A percentile compares a stretch with the other conserved stretches of the same genome.
Evolutionary conservation across 1,140 invertebrate species (phyloP).

Genomic region (Calliopsis andreniformis): DNA sequence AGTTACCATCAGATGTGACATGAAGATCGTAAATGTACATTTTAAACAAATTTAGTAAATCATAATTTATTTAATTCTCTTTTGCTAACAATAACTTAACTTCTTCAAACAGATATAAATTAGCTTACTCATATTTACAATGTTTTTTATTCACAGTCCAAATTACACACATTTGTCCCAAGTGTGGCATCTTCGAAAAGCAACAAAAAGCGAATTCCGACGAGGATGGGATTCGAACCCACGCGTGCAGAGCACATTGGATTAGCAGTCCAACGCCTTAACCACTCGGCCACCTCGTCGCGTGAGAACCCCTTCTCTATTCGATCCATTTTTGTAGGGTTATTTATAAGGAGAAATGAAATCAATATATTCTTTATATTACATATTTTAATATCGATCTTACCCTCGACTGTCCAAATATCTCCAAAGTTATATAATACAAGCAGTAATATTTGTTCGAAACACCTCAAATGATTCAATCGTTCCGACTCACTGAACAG

Average conservation of each 20-base stretch:
- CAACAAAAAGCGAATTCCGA: constrained; percentile 79
- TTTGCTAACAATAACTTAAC: too few relatives aligned
- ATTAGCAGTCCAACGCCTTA: constrained; percentile 94
- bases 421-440: constrained; percentile 43
- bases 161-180: too few relatives aligned
- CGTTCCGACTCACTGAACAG: constrained; percentile 34
- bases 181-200: neutral
- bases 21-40: too few relatives aligned
- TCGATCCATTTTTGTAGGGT: accelerated
- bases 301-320: neutral
- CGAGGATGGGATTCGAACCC: constrained; percentile 95
- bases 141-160: too few relatives aligned
- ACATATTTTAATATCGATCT: neutral
- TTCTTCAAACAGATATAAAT: too few relatives aligned
- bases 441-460: constrained; percentile 4
- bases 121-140: too few relatives aligned
- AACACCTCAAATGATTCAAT: constrained; percentile 21
- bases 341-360: too few relatives aligned
- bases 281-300: constrained; percentile 94
- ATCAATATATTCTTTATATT: neutral
- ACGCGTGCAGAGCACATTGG: constrained; percentile 90
- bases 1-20: too few relatives aligned
- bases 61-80: too few relatives aligned
- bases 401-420: neutral
- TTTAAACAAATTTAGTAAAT: too few relatives aligned